phyloP scores from a whole-genome alignment of 2,113 vertebrate genomes.

The Hiodon alosoides region DNA sequence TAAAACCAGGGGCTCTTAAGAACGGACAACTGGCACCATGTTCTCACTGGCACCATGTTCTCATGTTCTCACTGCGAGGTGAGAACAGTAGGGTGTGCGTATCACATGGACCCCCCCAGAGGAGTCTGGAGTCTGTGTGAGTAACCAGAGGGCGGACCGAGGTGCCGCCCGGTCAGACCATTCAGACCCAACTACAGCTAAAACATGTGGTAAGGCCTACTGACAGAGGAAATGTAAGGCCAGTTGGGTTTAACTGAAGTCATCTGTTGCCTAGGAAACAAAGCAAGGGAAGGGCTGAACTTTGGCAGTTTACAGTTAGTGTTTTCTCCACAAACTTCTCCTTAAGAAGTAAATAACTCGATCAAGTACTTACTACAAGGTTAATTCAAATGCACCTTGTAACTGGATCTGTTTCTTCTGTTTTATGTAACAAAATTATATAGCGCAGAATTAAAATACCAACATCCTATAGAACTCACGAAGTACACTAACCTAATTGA shows the following conservation, averaged over 20 bases:
- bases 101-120: too few relatives aligned
- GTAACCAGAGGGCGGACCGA: background rate
- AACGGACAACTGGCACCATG: background rate
- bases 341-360: too few relatives aligned
- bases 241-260: constrained; percentile 43
- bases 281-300: background rate
- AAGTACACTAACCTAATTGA: too few relatives aligned
- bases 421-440: too few relatives aligned
- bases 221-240: constrained; percentile 48
- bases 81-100: too few relatives aligned
- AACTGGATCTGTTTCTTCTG: too few relatives aligned
- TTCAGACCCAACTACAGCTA: constrained; percentile 34
- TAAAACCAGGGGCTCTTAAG: background rate
- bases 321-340: background rate
- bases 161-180: constrained; percentile 22
- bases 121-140: too few relatives aligned
- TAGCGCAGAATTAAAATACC: too few relatives aligned
- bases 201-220: constrained; percentile 50
- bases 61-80: background rate
- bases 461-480: too few relatives aligned
- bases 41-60: background rate
- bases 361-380: too few relatives aligned
- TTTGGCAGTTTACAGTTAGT: background rate
- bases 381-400: too few relatives aligned
- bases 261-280: constrained; percentile 32